Evolutionary conservation across 2,797 vertebrate species (phyloP).

Genomic region (Chiroxiphia lanceolata): DNA sequence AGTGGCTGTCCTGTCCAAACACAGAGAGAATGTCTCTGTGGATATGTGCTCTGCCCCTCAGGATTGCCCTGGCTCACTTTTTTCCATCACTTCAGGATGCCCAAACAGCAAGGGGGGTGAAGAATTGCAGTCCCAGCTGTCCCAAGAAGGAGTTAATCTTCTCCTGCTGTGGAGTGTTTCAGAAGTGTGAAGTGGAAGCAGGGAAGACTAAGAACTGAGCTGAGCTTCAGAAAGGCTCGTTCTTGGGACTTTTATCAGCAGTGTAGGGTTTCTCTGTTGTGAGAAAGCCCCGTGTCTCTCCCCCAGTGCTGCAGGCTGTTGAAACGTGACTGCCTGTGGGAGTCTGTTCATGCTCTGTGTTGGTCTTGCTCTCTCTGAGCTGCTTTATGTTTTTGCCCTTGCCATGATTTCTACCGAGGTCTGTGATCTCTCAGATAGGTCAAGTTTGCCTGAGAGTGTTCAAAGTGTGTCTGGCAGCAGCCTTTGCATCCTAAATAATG

Average conservation of each 20-base stretch:
- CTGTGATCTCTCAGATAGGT: not conserved
- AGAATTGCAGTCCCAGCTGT: not conserved
- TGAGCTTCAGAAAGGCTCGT: not conserved
- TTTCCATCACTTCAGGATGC: not conserved
- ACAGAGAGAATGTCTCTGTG: too few species aligned
- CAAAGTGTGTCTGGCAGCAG: not conserved
- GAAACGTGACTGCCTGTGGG: not conserved
- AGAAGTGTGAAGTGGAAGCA: not conserved
- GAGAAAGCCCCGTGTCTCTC: not conserved
- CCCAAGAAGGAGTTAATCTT: not conserved
- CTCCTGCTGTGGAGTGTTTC: not conserved
- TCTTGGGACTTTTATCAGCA: not conserved
- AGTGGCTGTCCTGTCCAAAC: not conserved
- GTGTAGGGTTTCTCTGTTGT: not conserved
- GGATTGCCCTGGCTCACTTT: not conserved
- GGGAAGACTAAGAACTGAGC: not conserved
- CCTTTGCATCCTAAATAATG: not conserved
- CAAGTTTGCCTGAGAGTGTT: not conserved
- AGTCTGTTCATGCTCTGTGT: not conserved
- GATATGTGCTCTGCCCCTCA: not conserved
- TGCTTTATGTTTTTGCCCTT: not conserved
- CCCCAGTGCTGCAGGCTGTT: not conserved
- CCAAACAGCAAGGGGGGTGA: not conserved
- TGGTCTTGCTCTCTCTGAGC: not conserved
- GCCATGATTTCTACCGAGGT: not conserved